These are phyloP conservation scores for Drosophila jambulina DNA, from an alignment of 1,140 invertebrate species.

Conservation along the genomic window DNA sequence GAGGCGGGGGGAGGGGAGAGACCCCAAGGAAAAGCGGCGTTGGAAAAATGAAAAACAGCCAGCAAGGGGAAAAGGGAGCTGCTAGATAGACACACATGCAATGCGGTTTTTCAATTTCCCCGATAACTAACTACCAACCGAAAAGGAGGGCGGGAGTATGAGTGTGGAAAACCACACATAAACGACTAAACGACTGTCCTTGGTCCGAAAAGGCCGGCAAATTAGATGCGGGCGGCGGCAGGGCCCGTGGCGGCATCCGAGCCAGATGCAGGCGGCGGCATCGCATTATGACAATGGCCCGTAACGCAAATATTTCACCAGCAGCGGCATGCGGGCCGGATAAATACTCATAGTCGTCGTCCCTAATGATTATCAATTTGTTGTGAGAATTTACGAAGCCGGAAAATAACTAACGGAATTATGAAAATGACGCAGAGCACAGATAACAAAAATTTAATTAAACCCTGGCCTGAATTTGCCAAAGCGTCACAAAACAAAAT, in stretches of 20 bases:
- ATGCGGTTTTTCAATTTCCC: conserved; percentile 58
- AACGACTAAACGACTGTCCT: conserved; percentile 69
- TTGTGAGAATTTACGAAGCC: conserved; percentile 35
- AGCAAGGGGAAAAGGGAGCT: neutral
- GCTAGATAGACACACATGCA: conserved; percentile 45
- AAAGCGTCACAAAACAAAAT: too few relatives aligned
- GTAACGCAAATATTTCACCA: conserved; percentile 49
- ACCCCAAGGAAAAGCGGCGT: neutral
- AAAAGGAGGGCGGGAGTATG: neutral
- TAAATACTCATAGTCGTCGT: conserved; percentile 20
- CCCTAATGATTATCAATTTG: conserved; percentile 57
- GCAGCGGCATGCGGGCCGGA: conserved; percentile 38
- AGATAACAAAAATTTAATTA: conserved; percentile 19
- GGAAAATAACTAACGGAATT: conserved; percentile 13
- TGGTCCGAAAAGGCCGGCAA: conserved; percentile 27
- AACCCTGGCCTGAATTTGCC: neutral
- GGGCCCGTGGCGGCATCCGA: conserved; percentile 1
- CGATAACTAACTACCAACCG: conserved; percentile 39
- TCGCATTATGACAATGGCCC: conserved; percentile 57
- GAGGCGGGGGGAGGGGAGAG: neutral
- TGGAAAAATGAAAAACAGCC: neutral
- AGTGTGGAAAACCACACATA: conserved; percentile 48
- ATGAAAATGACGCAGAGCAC: conserved; percentile 4
- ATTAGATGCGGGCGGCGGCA: conserved; percentile 34
- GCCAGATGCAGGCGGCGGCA: conserved; percentile 37